phyloP scores from a whole-genome alignment of 1,140 invertebrate genomes.

The Oedothorax gibbosus region DNA sequence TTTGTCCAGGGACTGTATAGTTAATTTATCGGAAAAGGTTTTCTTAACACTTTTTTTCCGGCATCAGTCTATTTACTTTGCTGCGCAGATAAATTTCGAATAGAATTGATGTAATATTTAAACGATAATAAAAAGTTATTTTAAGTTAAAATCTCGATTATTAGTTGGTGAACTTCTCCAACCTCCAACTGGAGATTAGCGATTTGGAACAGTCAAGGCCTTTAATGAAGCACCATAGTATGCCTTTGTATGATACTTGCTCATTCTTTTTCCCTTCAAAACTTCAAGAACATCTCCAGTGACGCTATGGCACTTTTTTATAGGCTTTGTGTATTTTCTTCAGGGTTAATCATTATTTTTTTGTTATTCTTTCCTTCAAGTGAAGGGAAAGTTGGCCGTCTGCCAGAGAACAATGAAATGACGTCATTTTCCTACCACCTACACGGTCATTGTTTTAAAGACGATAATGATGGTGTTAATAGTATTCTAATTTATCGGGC shows the following conservation, averaged over 20 bases:
- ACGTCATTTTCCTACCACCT: slow-evolving; percentile 52
- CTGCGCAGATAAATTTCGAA: too few relatives aligned
- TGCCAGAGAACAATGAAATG: slow-evolving; percentile 57
- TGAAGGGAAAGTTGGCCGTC: slow-evolving; percentile 34
- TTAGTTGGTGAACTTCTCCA: too few relatives aligned
- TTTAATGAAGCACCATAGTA: slow-evolving; percentile 59
- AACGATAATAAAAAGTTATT: too few relatives aligned
- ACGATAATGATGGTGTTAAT: slow-evolving; percentile 11
- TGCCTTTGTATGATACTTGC: neutral
- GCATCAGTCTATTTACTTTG: too few relatives aligned
- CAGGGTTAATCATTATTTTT: neutral
- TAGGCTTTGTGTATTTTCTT: slow-evolving; percentile 3
- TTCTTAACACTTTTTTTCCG: too few relatives aligned
- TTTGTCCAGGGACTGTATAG: too few relatives aligned
- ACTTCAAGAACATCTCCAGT: too few relatives aligned
- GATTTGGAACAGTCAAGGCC: slow-evolving; percentile 53
- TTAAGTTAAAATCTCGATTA: too few relatives aligned
- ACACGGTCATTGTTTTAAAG: slow-evolving; percentile 57
- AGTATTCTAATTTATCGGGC: slow-evolving; percentile 5
- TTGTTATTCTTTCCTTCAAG: slow-evolving; percentile 25
- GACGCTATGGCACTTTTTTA: neutral
- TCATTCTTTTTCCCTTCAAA: neutral
- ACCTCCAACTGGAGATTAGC: slow-evolving; percentile 54
- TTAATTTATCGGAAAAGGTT: too few relatives aligned
- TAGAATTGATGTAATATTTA: too few relatives aligned